Evolutionary conservation across 2,888 invertebrate genomes (phyloP).

Genomic region (Chrysolina oricalcia): DNA sequence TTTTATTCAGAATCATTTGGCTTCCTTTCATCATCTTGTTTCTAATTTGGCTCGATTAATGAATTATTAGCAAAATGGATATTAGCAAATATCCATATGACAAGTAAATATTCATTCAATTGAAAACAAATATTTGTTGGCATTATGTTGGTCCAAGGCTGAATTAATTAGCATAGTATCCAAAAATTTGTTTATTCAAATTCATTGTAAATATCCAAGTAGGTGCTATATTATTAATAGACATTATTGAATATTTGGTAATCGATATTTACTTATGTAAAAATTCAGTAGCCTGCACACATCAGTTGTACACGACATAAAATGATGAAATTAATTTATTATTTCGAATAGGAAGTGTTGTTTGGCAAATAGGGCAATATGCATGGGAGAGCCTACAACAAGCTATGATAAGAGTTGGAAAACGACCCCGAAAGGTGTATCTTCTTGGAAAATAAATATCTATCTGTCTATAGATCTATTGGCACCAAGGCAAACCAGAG

Average conservation of each 20-base stretch:
- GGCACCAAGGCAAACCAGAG: too few species aligned
- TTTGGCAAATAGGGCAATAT: too few species aligned
- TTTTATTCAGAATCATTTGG: too few species aligned
- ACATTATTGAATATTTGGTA: background rate
- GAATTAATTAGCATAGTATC: slow-evolving; percentile 1
- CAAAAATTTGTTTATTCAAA: background rate
- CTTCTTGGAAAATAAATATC: too few species aligned
- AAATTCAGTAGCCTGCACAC: background rate
- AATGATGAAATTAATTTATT: too few species aligned
- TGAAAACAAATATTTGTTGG: background rate
- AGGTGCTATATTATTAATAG: too few species aligned
- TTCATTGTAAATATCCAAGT: background rate
- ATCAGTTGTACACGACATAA: background rate
- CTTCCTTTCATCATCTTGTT: too few species aligned
- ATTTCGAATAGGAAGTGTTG: too few species aligned
- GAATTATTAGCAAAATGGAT: background rate
- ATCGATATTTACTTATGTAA: background rate
- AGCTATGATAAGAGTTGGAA: too few species aligned
- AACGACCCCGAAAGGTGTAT: too few species aligned
- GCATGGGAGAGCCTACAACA: too few species aligned
- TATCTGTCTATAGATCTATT: too few species aligned
- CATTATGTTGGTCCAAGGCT: background rate
- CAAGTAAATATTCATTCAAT: background rate
- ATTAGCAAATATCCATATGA: background rate
- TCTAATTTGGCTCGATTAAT: background rate